phyloP scores from a whole-genome alignment of 2,797 vertebrate species.

The Sardinella longiceps region DNA sequence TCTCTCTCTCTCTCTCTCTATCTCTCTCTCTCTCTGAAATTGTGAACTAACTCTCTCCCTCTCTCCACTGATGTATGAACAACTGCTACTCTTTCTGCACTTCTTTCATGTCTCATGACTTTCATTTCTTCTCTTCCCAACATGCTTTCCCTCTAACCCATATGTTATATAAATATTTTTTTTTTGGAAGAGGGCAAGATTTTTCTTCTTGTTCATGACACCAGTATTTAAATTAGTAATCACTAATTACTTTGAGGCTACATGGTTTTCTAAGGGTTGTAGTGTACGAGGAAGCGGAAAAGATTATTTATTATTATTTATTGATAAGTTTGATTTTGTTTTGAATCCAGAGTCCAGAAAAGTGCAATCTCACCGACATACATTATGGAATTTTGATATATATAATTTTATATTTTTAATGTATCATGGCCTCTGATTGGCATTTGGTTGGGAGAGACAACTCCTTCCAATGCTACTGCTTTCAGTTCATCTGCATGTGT shows the following conservation, averaged over 20 bases:
- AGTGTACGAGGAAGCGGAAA: too few relatives aligned
- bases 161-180: too few relatives aligned
- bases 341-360: too few relatives aligned
- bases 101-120: neutral
- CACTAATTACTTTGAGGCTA: too few relatives aligned
- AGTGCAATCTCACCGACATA: too few relatives aligned
- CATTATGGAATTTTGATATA: too few relatives aligned
- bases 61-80: neutral
- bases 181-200: neutral
- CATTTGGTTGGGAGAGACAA: neutral
- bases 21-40: neutral
- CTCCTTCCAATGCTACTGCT: neutral
- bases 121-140: neutral
- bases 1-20: neutral
- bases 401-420: neutral
- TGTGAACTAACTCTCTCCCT: too few relatives aligned
- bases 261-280: too few relatives aligned
- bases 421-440: neutral
- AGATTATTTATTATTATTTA: too few relatives aligned
- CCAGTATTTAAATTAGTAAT: neutral
- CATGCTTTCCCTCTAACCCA: too few relatives aligned
- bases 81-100: neutral
- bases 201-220: neutral
- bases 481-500: neutral
- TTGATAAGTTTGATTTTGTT: too few relatives aligned